Base-by-base conservation (phyloP, 2,113 vertebrate species). In the Podilymbus podiceps region DNA sequence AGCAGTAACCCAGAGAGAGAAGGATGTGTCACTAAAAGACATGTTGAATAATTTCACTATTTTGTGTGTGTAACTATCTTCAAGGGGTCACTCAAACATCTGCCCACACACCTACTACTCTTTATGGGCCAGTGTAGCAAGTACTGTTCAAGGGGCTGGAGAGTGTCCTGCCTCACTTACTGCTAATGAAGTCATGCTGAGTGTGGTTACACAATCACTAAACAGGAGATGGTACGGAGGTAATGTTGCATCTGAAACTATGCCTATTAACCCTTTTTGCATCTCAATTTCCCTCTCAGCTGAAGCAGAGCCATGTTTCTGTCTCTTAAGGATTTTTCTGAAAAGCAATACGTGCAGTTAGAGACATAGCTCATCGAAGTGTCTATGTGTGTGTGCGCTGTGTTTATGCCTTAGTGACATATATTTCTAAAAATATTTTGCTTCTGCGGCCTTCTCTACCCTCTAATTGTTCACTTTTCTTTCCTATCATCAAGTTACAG, bases 401-500 rank as follows among this genome's bases (percentile, higher is more conserved):
- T 9, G 1, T 77, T 88, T 77, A 35, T 83, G 42, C 55, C 55
- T 91, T 71, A 76, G 69, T 33, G 8, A 77, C 72, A 71, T 13
- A 47, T 0, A 15, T 59, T 73, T 91, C 89, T 93, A 93, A 93
- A 97, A 81, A 89, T 74, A 90, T 40, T 93, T 95, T 30, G 28
- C 16, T 90, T 80, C 56, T 95, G 25, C 80, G 90, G 52, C 22
- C n/a, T 88, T 30, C 28, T 81, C n/a, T 90, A 15, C 55, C 69
- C 52, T 95, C 46, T 95, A 92, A 92, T 97, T 91, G 73, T 50
- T 92, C 73, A 67, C 31, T 92, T 90, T 20, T 90, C 58, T 72
- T 72, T 84, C 76, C 68, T 92, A 47, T 81, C 85, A 90, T 96
- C 68, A 93, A 46, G 73, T 59, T 85, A n/a, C 68, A 84, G 49